Base-by-base conservation (phyloP, 2,888 invertebrate genomes). In the Thalpophila matura region DNA sequence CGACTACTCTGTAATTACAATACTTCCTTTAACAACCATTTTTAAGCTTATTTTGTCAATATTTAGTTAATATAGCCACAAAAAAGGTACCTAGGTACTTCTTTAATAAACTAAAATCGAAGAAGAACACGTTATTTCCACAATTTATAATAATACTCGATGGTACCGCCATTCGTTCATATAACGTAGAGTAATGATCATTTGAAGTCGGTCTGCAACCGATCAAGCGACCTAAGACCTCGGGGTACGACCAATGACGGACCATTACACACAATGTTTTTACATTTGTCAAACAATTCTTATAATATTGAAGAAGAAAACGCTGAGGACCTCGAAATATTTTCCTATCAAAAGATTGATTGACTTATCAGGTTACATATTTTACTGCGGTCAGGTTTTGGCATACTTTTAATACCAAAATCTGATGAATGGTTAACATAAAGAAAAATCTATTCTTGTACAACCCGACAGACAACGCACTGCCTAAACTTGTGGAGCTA, bases 271-370 rank as follows among this genome's bases (percentile, higher is more conserved):
- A 33, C 4, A 54, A 50, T 61, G 38, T 45, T 53, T 61, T 35
- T 54, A 50, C 54, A 72, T 59, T 66, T 57, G 18, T 69, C 73
- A 43, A 57, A 57, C 46, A 9, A 37, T 72, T 63, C 29, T 16
- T 22, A 14, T 12, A 4, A 14, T 12, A 10, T 38, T 67, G 14
- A 9, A 1, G 14, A n/a, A 29, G 3, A 53, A 33, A 38, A 29
- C 27, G n/a, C 51, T 26, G 24, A 1, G 9, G 29, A n/a, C 29
- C 7, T 12, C 18, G 7, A 26, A 64, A 43, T n/a, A 9, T 5
- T 1, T 22, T 7, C n/a, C n/a, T 22, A n/a, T 40, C 22, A 40
- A n/a, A 20, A 42, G 20, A 42, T 33, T 43, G 6, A 37, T n/a
- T 7, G 26, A n/a, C 10, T 18, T 22, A 3, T 12, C 5, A 18